These are phyloP conservation scores for Arge pagana DNA, from an alignment of 2,888 invertebrate genomes.

Conservation along the genomic window DNA sequence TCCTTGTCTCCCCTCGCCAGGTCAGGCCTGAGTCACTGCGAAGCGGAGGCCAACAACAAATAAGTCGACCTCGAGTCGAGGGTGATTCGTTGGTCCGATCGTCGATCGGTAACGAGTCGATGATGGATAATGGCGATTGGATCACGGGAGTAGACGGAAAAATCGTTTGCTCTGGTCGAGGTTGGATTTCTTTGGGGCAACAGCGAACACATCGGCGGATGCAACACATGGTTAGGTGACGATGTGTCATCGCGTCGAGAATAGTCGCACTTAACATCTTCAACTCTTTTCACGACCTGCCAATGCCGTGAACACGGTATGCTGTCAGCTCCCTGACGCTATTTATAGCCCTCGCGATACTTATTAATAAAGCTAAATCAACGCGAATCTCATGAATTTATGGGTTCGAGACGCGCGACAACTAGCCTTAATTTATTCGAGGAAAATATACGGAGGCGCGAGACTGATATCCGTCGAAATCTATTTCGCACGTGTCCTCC, in stretches of 20 bases:
- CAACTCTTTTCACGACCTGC: constrained; percentile 45
- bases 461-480: too few relatives aligned
- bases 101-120: neutral
- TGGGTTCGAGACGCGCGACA: too few relatives aligned
- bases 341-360: constrained; percentile 31
- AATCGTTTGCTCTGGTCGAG: too few relatives aligned
- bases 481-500: too few relatives aligned
- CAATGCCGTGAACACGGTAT: constrained; percentile 39
- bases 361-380: constrained; percentile 51
- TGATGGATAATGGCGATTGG: neutral
- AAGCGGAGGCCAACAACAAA: neutral
- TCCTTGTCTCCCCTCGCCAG: too few relatives aligned
- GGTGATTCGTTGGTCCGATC: too few relatives aligned
- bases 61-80: constrained; percentile 1
- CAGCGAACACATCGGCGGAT: too few relatives aligned
- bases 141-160: too few relatives aligned
- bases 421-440: too few relatives aligned
- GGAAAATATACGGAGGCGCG: too few relatives aligned
- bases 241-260: constrained; percentile 50
- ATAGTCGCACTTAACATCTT: constrained; percentile 50
- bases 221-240: too few relatives aligned
- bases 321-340: constrained; percentile 32
- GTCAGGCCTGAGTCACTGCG: too few relatives aligned
- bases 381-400: constrained; percentile 32
- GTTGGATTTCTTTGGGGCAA: constrained; percentile 35